Evolutionary conservation across 2,113 vertebrate species (phyloP).

Genomic region (Sardina pilchardus): DNA sequence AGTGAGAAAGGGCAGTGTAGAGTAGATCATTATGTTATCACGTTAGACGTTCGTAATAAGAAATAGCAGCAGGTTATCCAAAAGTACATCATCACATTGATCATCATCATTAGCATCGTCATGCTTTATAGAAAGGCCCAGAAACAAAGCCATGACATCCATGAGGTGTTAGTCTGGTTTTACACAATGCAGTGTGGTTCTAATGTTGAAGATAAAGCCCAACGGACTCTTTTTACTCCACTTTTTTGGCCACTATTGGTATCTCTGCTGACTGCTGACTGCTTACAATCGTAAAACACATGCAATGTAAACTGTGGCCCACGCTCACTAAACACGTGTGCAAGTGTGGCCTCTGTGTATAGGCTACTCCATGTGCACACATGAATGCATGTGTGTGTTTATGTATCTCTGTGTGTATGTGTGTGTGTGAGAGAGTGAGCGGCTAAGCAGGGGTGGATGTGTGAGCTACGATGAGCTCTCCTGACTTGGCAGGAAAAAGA

Average conservation of each 20-base stretch:
- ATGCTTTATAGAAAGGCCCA: not conserved
- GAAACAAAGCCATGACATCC: not conserved
- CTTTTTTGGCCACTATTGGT: not conserved
- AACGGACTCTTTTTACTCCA: not conserved
- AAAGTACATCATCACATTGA: no score
- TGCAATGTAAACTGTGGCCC: no score
- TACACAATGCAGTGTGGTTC: not conserved
- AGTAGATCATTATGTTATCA: not conserved
- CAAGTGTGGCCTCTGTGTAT: not conserved
- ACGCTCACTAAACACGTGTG: not conserved
- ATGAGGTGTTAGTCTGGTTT: not conserved
- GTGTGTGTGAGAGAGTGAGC: not conserved
- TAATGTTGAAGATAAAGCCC: not conserved
- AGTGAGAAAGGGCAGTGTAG: constrained; percentile 16
- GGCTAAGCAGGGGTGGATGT: constrained; percentile 3
- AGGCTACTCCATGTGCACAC: not conserved
- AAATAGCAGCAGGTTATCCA: no score
- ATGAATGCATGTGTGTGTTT: not conserved
- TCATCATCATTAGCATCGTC: not conserved
- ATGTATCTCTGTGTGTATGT: not conserved
- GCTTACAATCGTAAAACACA: not conserved
- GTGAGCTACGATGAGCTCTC: not conserved
- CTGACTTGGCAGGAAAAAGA: not conserved
- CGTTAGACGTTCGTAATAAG: not conserved
- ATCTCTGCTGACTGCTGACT: not conserved